phyloP scores from a whole-genome alignment of 2,888 invertebrate species.

The Timandra comae region DNA sequence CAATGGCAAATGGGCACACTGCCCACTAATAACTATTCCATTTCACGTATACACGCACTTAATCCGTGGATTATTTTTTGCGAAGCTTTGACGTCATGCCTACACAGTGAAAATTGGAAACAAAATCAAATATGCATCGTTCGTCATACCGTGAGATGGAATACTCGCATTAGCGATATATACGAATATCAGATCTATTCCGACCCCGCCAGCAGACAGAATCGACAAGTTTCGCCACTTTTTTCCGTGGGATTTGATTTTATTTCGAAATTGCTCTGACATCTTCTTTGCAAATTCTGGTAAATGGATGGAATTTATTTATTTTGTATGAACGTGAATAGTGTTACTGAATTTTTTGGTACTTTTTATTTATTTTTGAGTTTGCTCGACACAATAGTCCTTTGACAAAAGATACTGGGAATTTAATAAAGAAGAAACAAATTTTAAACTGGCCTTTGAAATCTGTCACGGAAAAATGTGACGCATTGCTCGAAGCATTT shows the following conservation, averaged over 20 bases:
- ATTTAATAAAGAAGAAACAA: too few species aligned
- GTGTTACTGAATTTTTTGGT: too few species aligned
- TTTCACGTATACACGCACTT: constrained; percentile 51
- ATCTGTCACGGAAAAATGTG: too few species aligned
- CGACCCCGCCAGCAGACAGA: constrained; percentile 39
- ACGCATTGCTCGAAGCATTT: too few species aligned
- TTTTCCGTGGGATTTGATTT: constrained; percentile 36
- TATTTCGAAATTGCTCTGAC: constrained; percentile 26
- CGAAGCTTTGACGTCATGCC: constrained; percentile 31
- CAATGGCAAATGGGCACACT: not conserved
- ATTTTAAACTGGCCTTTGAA: too few species aligned
- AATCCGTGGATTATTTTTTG: constrained; percentile 48
- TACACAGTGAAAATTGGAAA: constrained; percentile 63
- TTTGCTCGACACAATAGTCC: too few species aligned
- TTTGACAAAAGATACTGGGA: too few species aligned
- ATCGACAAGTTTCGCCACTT: constrained; percentile 39
- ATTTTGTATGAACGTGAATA: too few species aligned
- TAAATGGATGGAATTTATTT: not conserved
- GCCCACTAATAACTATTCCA: constrained; percentile 20
- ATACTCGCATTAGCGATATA: constrained; percentile 58
- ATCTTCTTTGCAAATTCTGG: constrained; percentile 14
- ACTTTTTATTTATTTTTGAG: too few species aligned
- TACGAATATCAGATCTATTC: constrained; percentile 47
- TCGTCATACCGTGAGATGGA: constrained; percentile 65
- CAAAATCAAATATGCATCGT: constrained; percentile 71